phyloP scores from a whole-genome alignment of 2,888 invertebrate species.

The Gibbula magus region DNA sequence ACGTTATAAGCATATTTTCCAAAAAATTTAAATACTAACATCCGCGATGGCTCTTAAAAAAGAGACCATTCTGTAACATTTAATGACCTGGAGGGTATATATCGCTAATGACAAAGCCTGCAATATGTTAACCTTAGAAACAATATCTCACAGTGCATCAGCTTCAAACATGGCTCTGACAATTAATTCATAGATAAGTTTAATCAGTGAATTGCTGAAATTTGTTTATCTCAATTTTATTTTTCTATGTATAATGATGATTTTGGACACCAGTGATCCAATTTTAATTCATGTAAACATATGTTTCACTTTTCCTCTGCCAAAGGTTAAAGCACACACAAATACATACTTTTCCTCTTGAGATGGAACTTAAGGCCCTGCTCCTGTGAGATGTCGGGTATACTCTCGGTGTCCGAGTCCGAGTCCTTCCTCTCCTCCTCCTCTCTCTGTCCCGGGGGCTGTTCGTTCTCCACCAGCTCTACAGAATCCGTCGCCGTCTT shows the following conservation, averaged over 20 bases:
- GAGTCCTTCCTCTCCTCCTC: constrained; percentile 32
- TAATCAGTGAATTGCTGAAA: too few relatives aligned
- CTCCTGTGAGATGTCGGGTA: constrained; percentile 61
- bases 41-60: too few relatives aligned
- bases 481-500: constrained; percentile 45
- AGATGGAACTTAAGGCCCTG: constrained; percentile 64
- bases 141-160: too few relatives aligned
- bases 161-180: too few relatives aligned
- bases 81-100: too few relatives aligned
- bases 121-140: too few relatives aligned
- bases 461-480: constrained; percentile 60
- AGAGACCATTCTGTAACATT: too few relatives aligned
- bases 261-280: neutral
- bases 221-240: too few relatives aligned
- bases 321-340: neutral
- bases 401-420: constrained; percentile 61
- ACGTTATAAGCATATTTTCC: too few relatives aligned
- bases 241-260: neutral
- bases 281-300: neutral
- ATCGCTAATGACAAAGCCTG: too few relatives aligned
- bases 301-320: neutral
- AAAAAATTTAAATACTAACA: too few relatives aligned
- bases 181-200: too few relatives aligned
- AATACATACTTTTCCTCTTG: constrained; percentile 61
- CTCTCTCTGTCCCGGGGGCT: constrained; percentile 41